These are phyloP conservation scores for Acyrthosiphon pisum DNA, from an alignment of 1,140 invertebrate genomes.

Conservation along the genomic window DNA sequence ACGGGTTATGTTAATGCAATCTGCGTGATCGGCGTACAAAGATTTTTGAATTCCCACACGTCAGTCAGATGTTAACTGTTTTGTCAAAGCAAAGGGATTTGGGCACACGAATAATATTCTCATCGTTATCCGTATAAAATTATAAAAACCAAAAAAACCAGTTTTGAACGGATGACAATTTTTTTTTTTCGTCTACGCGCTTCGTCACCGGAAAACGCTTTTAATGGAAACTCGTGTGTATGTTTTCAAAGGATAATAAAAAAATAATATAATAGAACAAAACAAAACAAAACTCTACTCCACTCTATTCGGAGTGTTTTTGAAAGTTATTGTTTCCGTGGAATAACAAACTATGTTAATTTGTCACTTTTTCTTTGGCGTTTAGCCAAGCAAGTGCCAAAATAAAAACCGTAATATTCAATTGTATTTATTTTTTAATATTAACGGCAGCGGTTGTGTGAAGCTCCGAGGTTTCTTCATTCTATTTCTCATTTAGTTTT, in stretches of 20 bases:
- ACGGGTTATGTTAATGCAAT: constrained; percentile 26
- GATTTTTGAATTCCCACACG: neutral
- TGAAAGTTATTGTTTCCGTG: constrained; percentile 19
- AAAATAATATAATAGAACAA: neutral
- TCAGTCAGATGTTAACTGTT: neutral
- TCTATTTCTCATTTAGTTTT: neutral
- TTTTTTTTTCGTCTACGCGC: neutral
- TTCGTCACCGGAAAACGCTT: neutral
- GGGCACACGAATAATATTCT: neutral
- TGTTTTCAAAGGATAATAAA: constrained; percentile 19
- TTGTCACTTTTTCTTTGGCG: constrained; percentile 30
- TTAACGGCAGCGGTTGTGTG: neutral
- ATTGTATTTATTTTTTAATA: constrained; percentile 6
- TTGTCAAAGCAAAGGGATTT: neutral
- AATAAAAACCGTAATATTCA: neutral
- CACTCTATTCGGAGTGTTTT: neutral
- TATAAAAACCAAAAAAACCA: neutral
- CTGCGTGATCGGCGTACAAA: neutral
- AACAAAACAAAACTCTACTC: neutral
- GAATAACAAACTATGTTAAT: constrained; percentile 35
- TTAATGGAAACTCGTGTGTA: neutral
- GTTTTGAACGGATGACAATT: neutral
- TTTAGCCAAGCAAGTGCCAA: neutral
- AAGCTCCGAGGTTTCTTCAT: neutral
- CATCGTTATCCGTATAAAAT: neutral